Percentiles rank a stretch among this genome's conserved stretches.
Evolutionary conservation across 2,113 vertebrate species (phyloP).

Genomic region (Pterophyllum scalare): DNA sequence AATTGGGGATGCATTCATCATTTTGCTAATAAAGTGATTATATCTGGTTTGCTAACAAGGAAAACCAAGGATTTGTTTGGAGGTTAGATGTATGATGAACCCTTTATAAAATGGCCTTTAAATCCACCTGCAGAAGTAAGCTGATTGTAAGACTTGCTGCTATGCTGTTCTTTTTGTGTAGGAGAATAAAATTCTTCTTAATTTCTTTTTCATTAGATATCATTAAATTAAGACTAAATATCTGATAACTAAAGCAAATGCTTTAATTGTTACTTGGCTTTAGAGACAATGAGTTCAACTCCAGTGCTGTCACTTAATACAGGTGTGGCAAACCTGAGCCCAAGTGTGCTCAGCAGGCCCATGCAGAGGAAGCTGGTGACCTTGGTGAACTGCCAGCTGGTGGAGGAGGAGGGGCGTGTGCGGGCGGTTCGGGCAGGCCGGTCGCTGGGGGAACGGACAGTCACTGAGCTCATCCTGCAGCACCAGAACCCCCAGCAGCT

Average conservation of each 20-base stretch:
- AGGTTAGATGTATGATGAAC: background rate
- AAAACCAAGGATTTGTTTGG: background rate
- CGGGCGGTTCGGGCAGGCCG: constrained; percentile 91
- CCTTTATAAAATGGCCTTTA: background rate
- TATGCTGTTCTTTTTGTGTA: background rate
- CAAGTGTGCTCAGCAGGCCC: constrained; percentile 92
- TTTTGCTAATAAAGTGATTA: background rate
- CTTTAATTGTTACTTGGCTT: constrained; percentile 9
- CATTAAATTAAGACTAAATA: background rate
- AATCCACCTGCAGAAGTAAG: background rate
- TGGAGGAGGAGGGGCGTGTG: constrained; percentile 94
- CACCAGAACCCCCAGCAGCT: constrained; percentile 98
- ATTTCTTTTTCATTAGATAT: background rate
- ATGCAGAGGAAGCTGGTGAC: constrained; percentile 98
- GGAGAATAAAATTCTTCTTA: background rate
- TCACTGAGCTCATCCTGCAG: constrained; percentile 97
- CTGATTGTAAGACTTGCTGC: background rate
- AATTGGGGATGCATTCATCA: background rate
- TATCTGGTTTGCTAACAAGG: background rate
- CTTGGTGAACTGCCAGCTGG: constrained; percentile 95
- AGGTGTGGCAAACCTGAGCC: constrained; percentile 90
- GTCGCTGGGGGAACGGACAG: constrained; percentile 94
- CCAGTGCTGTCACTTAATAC: constrained; percentile 4
- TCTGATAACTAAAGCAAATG: background rate
- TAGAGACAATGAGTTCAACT: background rate